Conservation (phyloP, 2,888 invertebrate genomes). For the Microdon myrmicae region DNA sequence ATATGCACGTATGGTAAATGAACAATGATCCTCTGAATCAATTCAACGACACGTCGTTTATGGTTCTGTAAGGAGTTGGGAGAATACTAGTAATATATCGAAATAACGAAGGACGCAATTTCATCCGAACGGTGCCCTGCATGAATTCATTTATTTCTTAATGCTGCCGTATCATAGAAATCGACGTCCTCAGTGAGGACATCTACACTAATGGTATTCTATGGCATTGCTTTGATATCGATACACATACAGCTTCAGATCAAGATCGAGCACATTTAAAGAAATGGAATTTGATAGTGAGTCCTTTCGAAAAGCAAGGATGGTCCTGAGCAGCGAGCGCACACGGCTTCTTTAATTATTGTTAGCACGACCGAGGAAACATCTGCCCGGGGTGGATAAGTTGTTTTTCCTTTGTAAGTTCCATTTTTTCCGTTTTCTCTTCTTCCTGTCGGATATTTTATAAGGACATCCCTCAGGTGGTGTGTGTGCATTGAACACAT, state of each 20-base stretch:
- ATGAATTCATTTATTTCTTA: no score
- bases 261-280: conserved; percentile 2
- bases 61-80: no score
- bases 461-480: conserved; percentile 15
- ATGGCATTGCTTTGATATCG: no score
- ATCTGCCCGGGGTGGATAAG: conserved; percentile 25
- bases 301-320: conserved; percentile 15
- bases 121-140: no score
- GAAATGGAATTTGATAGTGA: conserved; percentile 36
- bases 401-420: conserved; percentile 11
- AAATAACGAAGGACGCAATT: no score
- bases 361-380: conserved; percentile 26
- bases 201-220: no score
- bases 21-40: conserved; percentile 23
- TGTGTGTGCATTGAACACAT: no score
- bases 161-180: no score
- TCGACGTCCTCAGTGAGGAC: no score
- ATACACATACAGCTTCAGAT: no score
- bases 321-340: conserved; percentile 11
- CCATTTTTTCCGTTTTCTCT: conserved; percentile 8
- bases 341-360: conserved; percentile 28
- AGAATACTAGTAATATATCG: no score
- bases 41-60: conserved; percentile 38
- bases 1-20: conserved; percentile 24
- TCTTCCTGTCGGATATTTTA: conserved; percentile 29